Base-by-base conservation (phyloP, 2,797 vertebrate species). In the Acipenser ruthenus region DNA sequence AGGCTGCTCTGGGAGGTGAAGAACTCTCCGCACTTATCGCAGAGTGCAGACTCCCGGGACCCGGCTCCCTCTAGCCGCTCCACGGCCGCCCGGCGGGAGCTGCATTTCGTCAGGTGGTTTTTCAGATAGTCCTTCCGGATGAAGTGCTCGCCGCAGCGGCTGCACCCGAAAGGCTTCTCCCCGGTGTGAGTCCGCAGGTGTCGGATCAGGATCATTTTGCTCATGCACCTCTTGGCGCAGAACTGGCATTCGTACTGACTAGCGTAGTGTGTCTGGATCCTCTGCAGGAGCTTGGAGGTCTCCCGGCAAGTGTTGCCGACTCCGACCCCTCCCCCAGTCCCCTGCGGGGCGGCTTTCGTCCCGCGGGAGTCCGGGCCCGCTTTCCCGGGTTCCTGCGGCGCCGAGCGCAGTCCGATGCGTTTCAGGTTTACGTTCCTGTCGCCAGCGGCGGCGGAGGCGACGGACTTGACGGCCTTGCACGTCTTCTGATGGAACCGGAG, bases 111-210 rank as follows among this genome's bases (percentile, higher is more conserved):
- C 3, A 72, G 65, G 69, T 92, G 90, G 15, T 88, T 86, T 62
- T 80, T 61, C 60, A 92, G 63, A 76, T 91, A 89, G 73, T 90
- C 87, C 23, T 75, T 87, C 60, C 89, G 82, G 48, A 90, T 87
- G 62, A 90, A 92, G 71, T 74, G 77, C 68, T 84, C 72, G n/a
- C 84, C 86, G 77, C 90, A 92, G 58, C 71, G 65, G 2, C 80
- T 74, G 68, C 90, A 92, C 5, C 70, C 64, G 76, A 71, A 90
- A 23, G 89, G 88, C 66, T 75, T 88, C 71, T 91, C 89, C 9
- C 89, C 89, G 10, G 88, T 91, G 78, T 91, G 89, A 51, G 89
- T 75, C 49, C 85, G 85, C 12, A 37, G 77, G 73, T 91, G 90
- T 6, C 84, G 61, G 0, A 9, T 50, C 73, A 88, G 67, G 48